These are phyloP conservation scores for Erythrocercus mccallii DNA, from an alignment of 2,113 vertebrate species.

Conservation along the genomic window DNA sequence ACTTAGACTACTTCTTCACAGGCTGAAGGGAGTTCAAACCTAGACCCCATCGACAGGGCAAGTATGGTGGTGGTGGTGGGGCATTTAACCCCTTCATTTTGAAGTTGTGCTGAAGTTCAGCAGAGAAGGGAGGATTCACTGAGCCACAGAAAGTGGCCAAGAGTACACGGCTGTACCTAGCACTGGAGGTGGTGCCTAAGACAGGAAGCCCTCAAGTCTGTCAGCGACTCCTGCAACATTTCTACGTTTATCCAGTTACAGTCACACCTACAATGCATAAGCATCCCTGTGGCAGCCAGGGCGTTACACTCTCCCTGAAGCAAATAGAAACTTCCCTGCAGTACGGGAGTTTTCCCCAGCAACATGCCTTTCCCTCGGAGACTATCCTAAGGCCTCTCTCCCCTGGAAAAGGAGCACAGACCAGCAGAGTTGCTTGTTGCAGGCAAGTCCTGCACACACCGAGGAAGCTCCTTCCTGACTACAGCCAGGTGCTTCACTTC, in stretches of 20 bases:
- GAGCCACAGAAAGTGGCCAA: not conserved
- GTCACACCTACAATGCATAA: fast-evolving
- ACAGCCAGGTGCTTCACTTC: not conserved
- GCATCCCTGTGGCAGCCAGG: not conserved
- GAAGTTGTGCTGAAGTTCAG: not conserved
- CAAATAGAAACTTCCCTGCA: not conserved
- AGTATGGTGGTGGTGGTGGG: not conserved
- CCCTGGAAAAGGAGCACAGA: not conserved
- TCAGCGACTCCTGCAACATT: not conserved
- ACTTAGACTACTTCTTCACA: not conserved
- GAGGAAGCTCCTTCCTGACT: not conserved
- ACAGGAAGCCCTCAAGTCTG: fast-evolving
- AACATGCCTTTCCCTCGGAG: fast-evolving
- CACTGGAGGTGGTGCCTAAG: not conserved
- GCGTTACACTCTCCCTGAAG: not conserved
- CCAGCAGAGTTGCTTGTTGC: not conserved
- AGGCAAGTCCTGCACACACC: not conserved
- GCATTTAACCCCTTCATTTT: not conserved
- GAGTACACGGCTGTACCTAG: not conserved
- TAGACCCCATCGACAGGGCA: not conserved
- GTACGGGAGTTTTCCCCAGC: fast-evolving
- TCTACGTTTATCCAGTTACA: not conserved
- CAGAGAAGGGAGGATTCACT: not conserved
- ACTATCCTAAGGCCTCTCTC: not conserved
- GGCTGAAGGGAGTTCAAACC: not conserved